A percentile compares a stretch with the other conserved stretches of the same genome.
Conservation (phyloP, 2,888 invertebrate genomes). For the Torymus texanus region DNA sequence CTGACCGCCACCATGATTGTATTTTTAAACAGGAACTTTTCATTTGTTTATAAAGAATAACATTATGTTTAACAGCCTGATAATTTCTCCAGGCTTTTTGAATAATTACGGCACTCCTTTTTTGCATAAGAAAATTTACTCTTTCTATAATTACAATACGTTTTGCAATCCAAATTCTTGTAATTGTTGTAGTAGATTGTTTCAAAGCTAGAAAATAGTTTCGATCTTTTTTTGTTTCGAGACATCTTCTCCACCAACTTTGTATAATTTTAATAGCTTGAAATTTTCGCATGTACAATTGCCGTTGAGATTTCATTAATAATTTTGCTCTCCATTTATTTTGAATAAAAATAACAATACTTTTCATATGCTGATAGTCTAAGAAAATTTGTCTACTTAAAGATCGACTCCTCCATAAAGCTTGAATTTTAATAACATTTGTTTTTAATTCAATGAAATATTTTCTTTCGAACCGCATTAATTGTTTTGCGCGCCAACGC, state of each 20-base stretch:
- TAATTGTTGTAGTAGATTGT: slow-evolving; percentile 66
- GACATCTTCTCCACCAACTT: slow-evolving; percentile 73
- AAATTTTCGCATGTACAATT: slow-evolving; percentile 69
- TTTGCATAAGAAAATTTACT: slow-evolving; percentile 67
- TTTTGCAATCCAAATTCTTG: slow-evolving; percentile 68
- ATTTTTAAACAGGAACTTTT: slow-evolving; percentile 59
- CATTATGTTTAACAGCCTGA: slow-evolving; percentile 59
- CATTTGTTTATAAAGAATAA: slow-evolving; percentile 40
- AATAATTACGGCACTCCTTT: slow-evolving; percentile 72
- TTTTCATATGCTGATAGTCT: slow-evolving; percentile 66
- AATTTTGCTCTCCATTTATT: slow-evolving; percentile 71
- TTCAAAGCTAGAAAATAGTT: slow-evolving; percentile 71
- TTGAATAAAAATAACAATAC: slow-evolving; percentile 66
- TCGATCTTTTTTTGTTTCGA: slow-evolving; percentile 72
- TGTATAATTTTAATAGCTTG: slow-evolving; percentile 72
- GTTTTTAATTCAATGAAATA: slow-evolving; percentile 73
- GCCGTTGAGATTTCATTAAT: slow-evolving; percentile 72
- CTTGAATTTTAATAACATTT: slow-evolving; percentile 76
- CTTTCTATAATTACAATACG: slow-evolving; percentile 73
- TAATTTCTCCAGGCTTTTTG: slow-evolving; percentile 74
- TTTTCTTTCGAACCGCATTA: slow-evolving; percentile 72
- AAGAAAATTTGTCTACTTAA: slow-evolving; percentile 65
- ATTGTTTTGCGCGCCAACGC: slow-evolving; percentile 73
- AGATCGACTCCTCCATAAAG: slow-evolving; percentile 73
- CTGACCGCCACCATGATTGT: slow-evolving; percentile 65